Base-by-base conservation (phyloP, 2,113 vertebrate genomes). In the Rana temporaria region DNA sequence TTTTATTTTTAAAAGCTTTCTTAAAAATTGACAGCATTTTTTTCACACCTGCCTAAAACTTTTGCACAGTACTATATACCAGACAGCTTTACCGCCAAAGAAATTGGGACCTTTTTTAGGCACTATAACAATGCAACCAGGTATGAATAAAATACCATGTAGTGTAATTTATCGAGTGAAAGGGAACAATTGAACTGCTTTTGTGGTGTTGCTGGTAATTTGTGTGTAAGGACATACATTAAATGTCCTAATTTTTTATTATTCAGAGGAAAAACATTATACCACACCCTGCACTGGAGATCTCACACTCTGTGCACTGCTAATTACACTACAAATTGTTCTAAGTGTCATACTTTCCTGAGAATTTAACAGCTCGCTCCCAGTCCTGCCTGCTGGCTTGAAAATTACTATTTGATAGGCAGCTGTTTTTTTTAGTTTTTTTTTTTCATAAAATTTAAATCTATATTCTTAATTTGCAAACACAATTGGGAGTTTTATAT, bases 291-390 rank as follows among this genome's bases (percentile, higher is more conserved):
- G 11, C 2, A 0, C 52, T 48, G 16, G 59, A 84, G 83, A 64
- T 60, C 66, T 26, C 70, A 84, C 32, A 68, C 70, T 80, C 34
- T 6, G 34, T 38, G 34, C 34, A 38, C 34, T 38, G 34, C 5
- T 38, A 38, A 38, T 90, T 86, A 81, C 26, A 16, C 81, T 88
- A 90, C 90, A 90, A 89, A 30, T 30, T 30, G 26, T 30, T 30
- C 26, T 30, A 30, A 91, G 88, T 86, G 85, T 86, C 76, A 85
- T 87, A 82, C 76, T 86, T 38, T 89, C 87, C 67, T 11, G 85
- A 85, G 88, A 89, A 59, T 26, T 87, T 88, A 87, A 85, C 69
- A 84, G 80, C 81, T 84, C 26, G 59, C 14, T 9, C 52, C 22
- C 78, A 69, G 66, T 68, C 26, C 70, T 79, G 66, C 66, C 2